Evolutionary conservation across 2,888 invertebrate species (phyloP).

Genomic region (Unio delphinus): DNA sequence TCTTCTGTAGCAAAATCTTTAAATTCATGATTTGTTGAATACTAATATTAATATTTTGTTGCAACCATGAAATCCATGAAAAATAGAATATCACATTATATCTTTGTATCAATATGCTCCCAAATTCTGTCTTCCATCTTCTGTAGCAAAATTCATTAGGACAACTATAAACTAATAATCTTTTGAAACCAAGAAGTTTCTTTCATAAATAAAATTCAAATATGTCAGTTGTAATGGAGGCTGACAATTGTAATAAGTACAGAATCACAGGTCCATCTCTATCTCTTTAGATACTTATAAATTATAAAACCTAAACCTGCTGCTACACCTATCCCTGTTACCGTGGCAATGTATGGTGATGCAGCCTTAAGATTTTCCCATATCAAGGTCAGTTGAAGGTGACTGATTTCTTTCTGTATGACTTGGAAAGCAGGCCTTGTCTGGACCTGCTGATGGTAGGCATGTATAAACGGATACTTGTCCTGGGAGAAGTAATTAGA

Average conservation of each 20-base stretch:
- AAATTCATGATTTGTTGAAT: no score
- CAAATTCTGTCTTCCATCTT: not conserved
- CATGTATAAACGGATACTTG: conserved; percentile 48
- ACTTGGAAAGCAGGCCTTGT: conserved; percentile 42
- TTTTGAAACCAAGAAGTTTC: no score
- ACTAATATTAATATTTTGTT: no score
- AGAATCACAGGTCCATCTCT: not conserved
- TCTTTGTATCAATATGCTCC: not conserved
- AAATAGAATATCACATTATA: not conserved
- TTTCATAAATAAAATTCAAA: not conserved
- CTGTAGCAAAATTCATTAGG: not conserved
- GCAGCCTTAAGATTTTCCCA: conserved; percentile 56
- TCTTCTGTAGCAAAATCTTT: not conserved
- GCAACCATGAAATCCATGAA: no score
- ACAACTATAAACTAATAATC: no score
- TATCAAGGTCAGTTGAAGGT: conserved; percentile 49
- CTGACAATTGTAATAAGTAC: not conserved
- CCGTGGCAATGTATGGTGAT: conserved; percentile 47
- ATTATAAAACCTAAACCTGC: conserved; percentile 38
- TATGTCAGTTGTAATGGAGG: not conserved
- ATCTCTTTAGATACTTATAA: conserved; percentile 30
- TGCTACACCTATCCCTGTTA: conserved; percentile 39
- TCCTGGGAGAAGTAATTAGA: conserved; percentile 44
- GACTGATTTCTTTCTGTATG: conserved; percentile 50
- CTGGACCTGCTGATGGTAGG: conserved; percentile 49